phyloP scores from a whole-genome alignment of 2,888 invertebrate genomes.

The Drosophila multiciliata region DNA sequence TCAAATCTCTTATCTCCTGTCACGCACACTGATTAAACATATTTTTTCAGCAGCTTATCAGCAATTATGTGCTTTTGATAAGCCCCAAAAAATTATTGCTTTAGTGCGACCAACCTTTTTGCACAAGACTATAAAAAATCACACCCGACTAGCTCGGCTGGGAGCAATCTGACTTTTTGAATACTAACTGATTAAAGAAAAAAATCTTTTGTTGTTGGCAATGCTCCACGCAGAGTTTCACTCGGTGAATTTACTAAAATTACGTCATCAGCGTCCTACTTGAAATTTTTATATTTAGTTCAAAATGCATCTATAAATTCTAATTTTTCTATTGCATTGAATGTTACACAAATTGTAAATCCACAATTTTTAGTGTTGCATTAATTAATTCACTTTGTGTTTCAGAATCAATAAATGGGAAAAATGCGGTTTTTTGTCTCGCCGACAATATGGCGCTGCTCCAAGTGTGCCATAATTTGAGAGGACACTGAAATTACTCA shows the following conservation, averaged over 20 bases:
- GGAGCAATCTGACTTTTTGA: conserved; percentile 42
- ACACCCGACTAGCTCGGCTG: conserved; percentile 48
- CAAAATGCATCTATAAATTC: conserved; percentile 9
- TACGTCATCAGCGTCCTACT: conserved; percentile 80
- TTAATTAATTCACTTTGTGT: conserved; percentile 12
- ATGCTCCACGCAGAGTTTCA: conserved; percentile 45
- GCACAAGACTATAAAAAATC: conserved; percentile 1
- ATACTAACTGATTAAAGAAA: conserved; percentile 50
- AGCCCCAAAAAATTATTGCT: conserved; percentile 66
- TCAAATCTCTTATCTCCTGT: conserved; percentile 57
- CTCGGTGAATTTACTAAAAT: conserved; percentile 53
- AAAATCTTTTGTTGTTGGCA: conserved; percentile 52
- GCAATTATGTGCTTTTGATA: conserved; percentile 67
- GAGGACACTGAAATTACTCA: conserved; percentile 54
- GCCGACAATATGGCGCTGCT: conserved; percentile 62
- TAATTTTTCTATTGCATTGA: background rate
- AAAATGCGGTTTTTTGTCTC: conserved; percentile 52
- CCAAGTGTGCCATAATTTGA: conserved; percentile 30
- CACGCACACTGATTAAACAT: conserved; percentile 61
- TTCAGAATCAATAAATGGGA: conserved; percentile 33
- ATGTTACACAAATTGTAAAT: conserved; percentile 15
- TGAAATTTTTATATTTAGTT: conserved; percentile 35
- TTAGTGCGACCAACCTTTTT: conserved; percentile 69
- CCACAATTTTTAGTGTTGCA: conserved; percentile 11
- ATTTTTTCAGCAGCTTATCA: conserved; percentile 67